These are phyloP conservation scores for Bombylius discolor DNA, from an alignment of 2,888 invertebrate species.

Conservation along the genomic window DNA sequence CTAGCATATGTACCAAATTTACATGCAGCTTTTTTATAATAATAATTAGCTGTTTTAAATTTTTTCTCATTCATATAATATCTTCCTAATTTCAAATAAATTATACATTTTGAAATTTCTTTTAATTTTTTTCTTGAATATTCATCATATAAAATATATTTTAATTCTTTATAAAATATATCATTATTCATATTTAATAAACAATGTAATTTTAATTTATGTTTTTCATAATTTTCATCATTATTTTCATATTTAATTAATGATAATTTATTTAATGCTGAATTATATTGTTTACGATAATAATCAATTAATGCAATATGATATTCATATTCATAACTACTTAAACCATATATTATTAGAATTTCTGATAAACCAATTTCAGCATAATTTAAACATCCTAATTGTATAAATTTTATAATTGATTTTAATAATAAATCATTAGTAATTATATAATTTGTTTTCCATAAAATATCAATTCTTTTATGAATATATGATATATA, in stretches of 20 bases:
- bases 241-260: neutral
- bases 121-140: neutral
- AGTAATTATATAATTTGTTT: neutral
- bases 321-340: conserved; percentile 3
- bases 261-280: conserved; percentile 1
- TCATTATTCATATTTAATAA: conserved; percentile 5
- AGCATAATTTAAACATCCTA: conserved; percentile 9
- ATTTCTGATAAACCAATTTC: conserved; percentile 3
- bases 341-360: neutral
- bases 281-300: conserved; percentile 1
- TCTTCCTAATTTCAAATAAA: conserved; percentile 5
- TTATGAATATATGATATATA: conserved; percentile 4
- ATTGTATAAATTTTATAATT: conserved; percentile 3
- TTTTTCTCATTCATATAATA: neutral
- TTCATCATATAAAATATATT: neutral
- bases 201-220: conserved; percentile 2
- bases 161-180: neutral
- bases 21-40: conserved; percentile 4
- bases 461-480: conserved; percentile 3
- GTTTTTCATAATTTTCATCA: neutral
- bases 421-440: neutral
- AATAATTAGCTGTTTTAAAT: conserved; percentile 1
- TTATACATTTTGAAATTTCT: neutral
- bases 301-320: conserved; percentile 9
- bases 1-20: conserved; percentile 1